Base-by-base conservation (phyloP, 2,113 vertebrate genomes). In the Coreoperca whiteheadi region DNA sequence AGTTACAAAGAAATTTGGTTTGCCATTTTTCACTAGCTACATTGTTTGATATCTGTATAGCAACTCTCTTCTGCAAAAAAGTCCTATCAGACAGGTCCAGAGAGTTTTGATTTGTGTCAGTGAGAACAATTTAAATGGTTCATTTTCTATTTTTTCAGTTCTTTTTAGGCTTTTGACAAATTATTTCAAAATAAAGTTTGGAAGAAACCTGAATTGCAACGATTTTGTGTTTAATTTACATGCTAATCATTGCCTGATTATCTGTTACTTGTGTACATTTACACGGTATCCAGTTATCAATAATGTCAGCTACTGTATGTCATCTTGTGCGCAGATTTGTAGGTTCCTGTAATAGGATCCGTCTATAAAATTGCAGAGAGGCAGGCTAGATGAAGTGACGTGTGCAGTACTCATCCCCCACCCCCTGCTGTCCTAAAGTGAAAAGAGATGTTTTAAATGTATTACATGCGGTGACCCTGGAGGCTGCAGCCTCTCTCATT, bases 31-130 rank as follows among this genome's bases (percentile, higher is more conserved):
- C 10, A 28, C 15, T 16, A 51, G 14, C 73, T 77, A 1, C 32
- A 39, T 56, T 32, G 48, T 51, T 59, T 3, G 21, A 28, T 64
- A 34, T 68, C 54, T 77, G 34, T 89, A 25, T 75, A 46, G 73
- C 74, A 75, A 59, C 79, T 88, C 86, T 86, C 68, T 69, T 89
- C 89, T 89, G 87, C 90, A 89, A 80, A 87, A 74, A 87, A 48
- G 69, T 82, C 76, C 68, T n/a, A 9, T 66, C 54, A 67, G 85
- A 75, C 46, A 48, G 82, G 83, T 86, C 74, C 30, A 51, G 78
- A 85, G 68, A 82, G 82, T 85, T 81, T n/a, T 56, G 15, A 37
- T 51, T 81, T 72, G n/a, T 71, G 43, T 71, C 46, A 56, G 28
- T n/a, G 23, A 83, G 48, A 69, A 72, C 37, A 74, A 53, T 57